Evolutionary conservation across 2,797 vertebrate genomes (phyloP).

Genomic region (Sebastes nivosus): DNA sequence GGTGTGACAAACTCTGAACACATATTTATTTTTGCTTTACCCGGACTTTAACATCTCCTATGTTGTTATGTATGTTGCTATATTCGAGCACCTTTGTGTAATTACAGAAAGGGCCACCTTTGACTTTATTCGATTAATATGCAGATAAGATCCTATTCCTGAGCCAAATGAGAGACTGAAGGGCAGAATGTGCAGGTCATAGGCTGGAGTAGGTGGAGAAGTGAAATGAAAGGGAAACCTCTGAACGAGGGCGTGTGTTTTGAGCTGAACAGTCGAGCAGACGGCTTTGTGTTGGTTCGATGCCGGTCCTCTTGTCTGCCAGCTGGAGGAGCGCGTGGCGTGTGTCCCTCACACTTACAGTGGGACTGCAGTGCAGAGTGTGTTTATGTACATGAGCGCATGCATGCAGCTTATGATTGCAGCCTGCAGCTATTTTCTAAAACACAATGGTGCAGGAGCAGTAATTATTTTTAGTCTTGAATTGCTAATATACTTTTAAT

Average conservation of each 20-base stretch:
- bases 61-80: background rate
- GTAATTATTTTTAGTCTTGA: conserved; percentile 79
- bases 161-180: background rate
- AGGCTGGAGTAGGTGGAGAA: too few relatives aligned
- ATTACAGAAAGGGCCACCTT: background rate
- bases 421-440: conserved; percentile 66
- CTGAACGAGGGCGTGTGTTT: conserved; percentile 39
- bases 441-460: conserved; percentile 70
- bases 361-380: background rate
- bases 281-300: conserved; percentile 1
- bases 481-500: conserved; percentile 78
- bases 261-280: background rate
- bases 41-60: too few relatives aligned
- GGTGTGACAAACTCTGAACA: too few relatives aligned
- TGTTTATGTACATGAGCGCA: conserved; percentile 3
- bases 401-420: conserved; percentile 45
- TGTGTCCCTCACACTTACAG: background rate
- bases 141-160: background rate
- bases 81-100: background rate
- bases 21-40: too few relatives aligned
- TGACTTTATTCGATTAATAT: conserved; percentile 1
- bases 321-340: conserved; percentile 1
- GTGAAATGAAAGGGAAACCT: conserved; percentile 26
- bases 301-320: conserved; percentile 40
- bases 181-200: background rate